Evolutionary conservation across 2,888 invertebrate species (phyloP), one percentile per base, ranked within the genome.

Genomic region (Pharmacophagus antenor): DNA sequence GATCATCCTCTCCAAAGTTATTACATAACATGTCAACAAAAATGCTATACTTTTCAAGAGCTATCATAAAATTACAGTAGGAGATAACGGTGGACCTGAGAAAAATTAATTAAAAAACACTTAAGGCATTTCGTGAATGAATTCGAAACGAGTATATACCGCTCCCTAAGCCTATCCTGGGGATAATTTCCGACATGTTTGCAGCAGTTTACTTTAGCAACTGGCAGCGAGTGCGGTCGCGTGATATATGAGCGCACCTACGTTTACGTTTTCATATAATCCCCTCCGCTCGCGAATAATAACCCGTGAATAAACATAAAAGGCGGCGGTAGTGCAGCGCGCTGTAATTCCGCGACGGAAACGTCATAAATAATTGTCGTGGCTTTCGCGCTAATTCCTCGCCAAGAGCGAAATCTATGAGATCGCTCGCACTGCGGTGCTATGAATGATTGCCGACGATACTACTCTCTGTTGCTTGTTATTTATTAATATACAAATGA

Each of bases 231-330:
- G 76, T 77, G 76, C 73, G 74, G 74, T 74, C 67, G 73, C 65
- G 74, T 87, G 82, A 87, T 83, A 82, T 85, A 86, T 79, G 78
- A 73, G 73, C 73, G 74, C 77, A 79, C 78, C 80, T 80, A 81
- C 80, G 80, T 81, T 84, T 80, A 82, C 80, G 77, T 81, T 85
- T 82, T 76, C 80, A 77, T 84, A 85, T 86, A 84, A 84, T 87
- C 80, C 80, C 75, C 77, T 71, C 72, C 70, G 70, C 77, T 73
- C 63, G 64, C 72, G 79, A 83, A 85, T 86, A 84, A 86, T 85
- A 82, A 83, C 79, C 82, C 78, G 79, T 78, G 83, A 84, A 84
- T 86, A 82, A 79, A 84, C 82, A 83, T 81, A 84, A 86, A 84
- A 80, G 80, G 74, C 76, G 70, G 70, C 74, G 72, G 73, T 69